phyloP scores from a whole-genome alignment of 2,113 vertebrate genomes.

The Pelodiscus sinensis region DNA sequence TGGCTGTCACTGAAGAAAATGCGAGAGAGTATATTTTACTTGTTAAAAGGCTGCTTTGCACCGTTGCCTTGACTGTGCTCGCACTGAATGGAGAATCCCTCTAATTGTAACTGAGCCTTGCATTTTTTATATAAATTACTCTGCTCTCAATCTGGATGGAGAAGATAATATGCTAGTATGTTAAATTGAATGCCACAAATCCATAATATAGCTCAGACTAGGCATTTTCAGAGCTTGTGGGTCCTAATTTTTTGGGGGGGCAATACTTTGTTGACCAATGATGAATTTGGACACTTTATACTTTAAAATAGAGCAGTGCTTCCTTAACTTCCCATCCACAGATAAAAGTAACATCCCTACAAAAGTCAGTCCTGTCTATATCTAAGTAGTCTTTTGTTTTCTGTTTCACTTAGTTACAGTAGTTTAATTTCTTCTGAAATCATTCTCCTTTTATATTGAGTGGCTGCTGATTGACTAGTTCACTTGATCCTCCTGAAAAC shows the following conservation, averaged over 20 bases:
- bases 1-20: constrained; percentile 13
- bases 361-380: background rate
- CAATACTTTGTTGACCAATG: background rate
- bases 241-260: background rate
- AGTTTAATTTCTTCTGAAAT: background rate
- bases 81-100: background rate
- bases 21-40: background rate
- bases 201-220: background rate
- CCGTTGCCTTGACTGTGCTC: background rate
- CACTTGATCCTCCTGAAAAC: constrained; percentile 10
- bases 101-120: background rate
- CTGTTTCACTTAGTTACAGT: background rate
- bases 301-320: background rate
- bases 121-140: background rate
- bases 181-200: background rate
- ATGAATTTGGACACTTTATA: background rate
- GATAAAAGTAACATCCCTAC: background rate
- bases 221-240: background rate
- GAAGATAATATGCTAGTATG: background rate
- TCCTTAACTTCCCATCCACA: background rate
- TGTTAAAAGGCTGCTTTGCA: background rate
- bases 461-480: constrained; percentile 34
- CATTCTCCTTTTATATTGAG: constrained; percentile 18
- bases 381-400: background rate
- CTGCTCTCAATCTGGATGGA: background rate